These are phyloP conservation scores for Stichopus horrens DNA, from an alignment of 53 echinoderm and acorn worm species.

Conservation along the genomic window DNA sequence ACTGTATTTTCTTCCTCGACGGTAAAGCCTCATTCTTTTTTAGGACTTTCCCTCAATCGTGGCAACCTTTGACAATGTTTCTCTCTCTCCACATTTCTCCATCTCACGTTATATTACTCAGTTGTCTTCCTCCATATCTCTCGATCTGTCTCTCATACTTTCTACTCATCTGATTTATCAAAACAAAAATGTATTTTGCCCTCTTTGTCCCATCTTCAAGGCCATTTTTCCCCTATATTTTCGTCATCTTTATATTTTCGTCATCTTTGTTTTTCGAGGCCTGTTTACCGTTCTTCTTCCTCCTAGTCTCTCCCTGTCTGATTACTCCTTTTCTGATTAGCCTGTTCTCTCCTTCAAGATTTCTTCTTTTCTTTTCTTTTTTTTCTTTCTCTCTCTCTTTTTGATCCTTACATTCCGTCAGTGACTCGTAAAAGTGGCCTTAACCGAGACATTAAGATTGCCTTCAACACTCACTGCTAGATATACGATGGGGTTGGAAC, in stretches of 20 bases:
- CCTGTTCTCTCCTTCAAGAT: neutral
- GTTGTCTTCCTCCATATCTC: too few species aligned
- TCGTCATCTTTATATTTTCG: neutral
- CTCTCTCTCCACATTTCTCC: too few species aligned
- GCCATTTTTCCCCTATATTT: neutral
- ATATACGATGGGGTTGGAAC: neutral
- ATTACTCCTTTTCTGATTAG: neutral
- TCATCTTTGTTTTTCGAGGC: neutral
- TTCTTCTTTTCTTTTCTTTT: neutral
- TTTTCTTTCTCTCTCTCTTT: neutral
- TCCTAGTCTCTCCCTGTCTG: neutral
- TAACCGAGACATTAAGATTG: constrained; percentile 4
- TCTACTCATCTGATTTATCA: too few species aligned
- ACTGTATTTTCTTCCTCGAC: too few species aligned
- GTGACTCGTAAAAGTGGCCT: constrained; percentile 12
- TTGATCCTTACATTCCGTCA: neutral
- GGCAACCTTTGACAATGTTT: too few species aligned
- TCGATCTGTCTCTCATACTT: too few species aligned
- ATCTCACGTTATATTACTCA: too few species aligned
- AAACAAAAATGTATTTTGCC: neutral
- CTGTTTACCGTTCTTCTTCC: neutral
- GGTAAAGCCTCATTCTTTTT: too few species aligned
- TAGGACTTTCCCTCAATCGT: too few species aligned
- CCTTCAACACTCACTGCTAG: neutral
- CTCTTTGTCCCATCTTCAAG: neutral